phyloP scores from a whole-genome alignment of 2,797 vertebrate genomes.

The Euthynnus affinis region DNA sequence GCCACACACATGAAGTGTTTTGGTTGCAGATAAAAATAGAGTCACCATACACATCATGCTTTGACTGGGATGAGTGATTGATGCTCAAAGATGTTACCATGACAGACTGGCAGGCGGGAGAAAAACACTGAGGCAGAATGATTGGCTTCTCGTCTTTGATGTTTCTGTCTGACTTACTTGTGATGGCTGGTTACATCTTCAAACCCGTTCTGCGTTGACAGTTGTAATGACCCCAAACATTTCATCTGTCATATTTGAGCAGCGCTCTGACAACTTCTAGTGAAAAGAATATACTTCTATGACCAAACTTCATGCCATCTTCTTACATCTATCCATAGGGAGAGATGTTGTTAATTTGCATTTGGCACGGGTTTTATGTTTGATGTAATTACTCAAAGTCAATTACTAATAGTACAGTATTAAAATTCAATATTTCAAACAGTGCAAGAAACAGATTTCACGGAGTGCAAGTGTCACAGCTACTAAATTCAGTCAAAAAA shows the following conservation, averaged over 20 bases:
- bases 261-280: slow-evolving; percentile 59
- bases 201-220: slow-evolving; percentile 74
- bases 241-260: slow-evolving; percentile 79
- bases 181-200: slow-evolving; percentile 83
- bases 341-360: slow-evolving; percentile 54
- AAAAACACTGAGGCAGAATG: slow-evolving; percentile 80
- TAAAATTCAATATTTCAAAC: slow-evolving; percentile 32
- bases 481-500: slow-evolving; percentile 5
- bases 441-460: background rate
- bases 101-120: slow-evolving; percentile 78
- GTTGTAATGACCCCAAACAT: slow-evolving; percentile 83
- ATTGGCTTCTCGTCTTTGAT: slow-evolving; percentile 82
- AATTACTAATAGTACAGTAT: slow-evolving; percentile 20
- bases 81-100: slow-evolving; percentile 78
- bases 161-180: slow-evolving; percentile 75
- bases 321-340: slow-evolving; percentile 41
- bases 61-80: slow-evolving; percentile 74
- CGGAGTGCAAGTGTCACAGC: slow-evolving; percentile 12
- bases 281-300: slow-evolving; percentile 63
- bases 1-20: slow-evolving; percentile 48
- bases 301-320: slow-evolving; percentile 53
- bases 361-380: slow-evolving; percentile 51
- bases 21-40: slow-evolving; percentile 74
- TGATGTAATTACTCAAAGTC: slow-evolving; percentile 50
- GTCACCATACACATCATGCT: slow-evolving; percentile 58